These are phyloP conservation scores for Hippocampus guttulatus DNA, from an alignment of 2,113 vertebrate genomes.

Conservation along the genomic window DNA sequence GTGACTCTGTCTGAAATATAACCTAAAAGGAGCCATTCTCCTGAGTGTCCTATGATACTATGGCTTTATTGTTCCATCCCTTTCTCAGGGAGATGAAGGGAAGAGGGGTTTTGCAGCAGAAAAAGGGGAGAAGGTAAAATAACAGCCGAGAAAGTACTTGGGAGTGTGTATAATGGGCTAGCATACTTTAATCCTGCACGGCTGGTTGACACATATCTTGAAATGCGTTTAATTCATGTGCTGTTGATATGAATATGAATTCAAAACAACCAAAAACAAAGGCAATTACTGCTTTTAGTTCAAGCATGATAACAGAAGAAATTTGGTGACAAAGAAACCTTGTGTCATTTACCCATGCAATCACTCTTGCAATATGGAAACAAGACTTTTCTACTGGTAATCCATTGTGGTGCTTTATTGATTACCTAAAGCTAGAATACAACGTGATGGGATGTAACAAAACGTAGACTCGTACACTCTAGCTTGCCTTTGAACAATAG, in stretches of 20 bases:
- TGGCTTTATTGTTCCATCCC: constrained; percentile 36
- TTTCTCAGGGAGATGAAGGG: constrained; percentile 54
- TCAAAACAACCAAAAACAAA: too few relatives aligned
- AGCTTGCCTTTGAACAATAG: too few relatives aligned
- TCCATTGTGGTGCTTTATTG: too few relatives aligned
- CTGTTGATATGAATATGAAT: not conserved
- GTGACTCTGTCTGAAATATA: not conserved
- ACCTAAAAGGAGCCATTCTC: not conserved
- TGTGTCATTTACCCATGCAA: too few relatives aligned
- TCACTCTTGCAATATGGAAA: too few relatives aligned
- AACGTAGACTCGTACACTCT: too few relatives aligned
- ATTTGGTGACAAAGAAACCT: too few relatives aligned
- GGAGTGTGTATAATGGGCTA: constrained; percentile 20
- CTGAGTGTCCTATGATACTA: constrained; percentile 1
- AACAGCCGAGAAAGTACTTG: constrained; percentile 12
- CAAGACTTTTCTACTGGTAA: too few relatives aligned
- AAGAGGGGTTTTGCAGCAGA: constrained; percentile 41
- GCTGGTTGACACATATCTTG: not conserved
- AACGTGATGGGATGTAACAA: too few relatives aligned
- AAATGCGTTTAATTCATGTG: not conserved
- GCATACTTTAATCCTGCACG: constrained; percentile 19
- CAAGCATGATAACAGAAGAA: not conserved
- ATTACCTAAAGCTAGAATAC: too few relatives aligned
- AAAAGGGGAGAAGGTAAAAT: constrained; percentile 49
- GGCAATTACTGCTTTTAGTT: not conserved